Evolutionary conservation across 2,797 vertebrate genomes (phyloP), one percentile per base, ranked within the genome.

Genomic region (Dermochelys coriacea): DNA sequence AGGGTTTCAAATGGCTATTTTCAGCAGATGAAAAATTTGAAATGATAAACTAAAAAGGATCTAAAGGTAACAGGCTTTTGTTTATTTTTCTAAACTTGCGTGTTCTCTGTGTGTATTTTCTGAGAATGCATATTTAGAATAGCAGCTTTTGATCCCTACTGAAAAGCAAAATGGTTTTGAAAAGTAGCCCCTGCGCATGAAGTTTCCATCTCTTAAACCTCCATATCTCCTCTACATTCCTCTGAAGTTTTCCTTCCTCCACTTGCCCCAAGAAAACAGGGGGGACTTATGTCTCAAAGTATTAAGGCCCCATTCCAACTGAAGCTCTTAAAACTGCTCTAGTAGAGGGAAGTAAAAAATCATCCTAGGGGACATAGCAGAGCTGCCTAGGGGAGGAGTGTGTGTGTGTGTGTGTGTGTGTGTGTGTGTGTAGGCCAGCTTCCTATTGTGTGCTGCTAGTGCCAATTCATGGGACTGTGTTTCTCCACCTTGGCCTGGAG

Each of bases 201-300:
- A 37, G 10, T 81, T 93, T 5, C 87, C 29, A 81, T 45, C 19
- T 91, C 90, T 78, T 77, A 84, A 81, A 86, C 14, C 34, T 86
- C 77, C 64, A 1, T 84, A 19, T 91, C 68, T 79, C 88, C n/a
- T 91, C n/a, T 91, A 64, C 55, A 91, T 31, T 61, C 31, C 59
- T 89, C 31, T 12, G 59, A 80, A 31, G 75, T 87, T 95, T 93
- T 90, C 41, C 85, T 93, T 94, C 49, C 82, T 49, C 27, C 88
- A 91, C 84, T 95, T n/a, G 55, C 55, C 93, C 86, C 54, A 31
- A 89, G 93, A 90, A 96, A 91, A 90, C 64, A 71, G 79, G 82
- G 54, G 45, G 45, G 87, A 47, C 23, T 82, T 92, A 55, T 31
- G 93, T 93, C 87, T 86, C 47, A 77, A 84, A 71, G 88, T 61